Evolutionary conservation across 2,797 vertebrate species (phyloP), one percentile per base, ranked within the genome.

Genomic region (Discoglossus pictus): DNA sequence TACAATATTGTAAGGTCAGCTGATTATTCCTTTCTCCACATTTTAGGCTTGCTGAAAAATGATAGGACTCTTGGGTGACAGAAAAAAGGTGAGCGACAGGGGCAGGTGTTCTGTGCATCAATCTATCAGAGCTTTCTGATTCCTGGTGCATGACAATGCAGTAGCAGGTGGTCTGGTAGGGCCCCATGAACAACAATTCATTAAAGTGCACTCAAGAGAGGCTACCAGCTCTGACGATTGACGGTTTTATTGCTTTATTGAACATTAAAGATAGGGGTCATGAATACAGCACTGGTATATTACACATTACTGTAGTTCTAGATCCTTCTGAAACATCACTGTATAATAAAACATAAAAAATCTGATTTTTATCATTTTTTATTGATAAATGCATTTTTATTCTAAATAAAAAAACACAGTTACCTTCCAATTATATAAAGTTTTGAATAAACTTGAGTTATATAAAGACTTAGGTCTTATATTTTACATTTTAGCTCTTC

Each of bases 51-150:
- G n/a, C 60, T 47, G 60, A 58, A 43, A 63, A 64, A 70, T 43
- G 52, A 64, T 27, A 50, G 42, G 35, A 50, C 51, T 12, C 38
- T 13, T 13, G 40, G 52, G 31, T 56, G 68, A 56, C 24, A 24
- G 51, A 38, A 35, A 42, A 35, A 60, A 64, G 67, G 67, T 63
- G 59, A 70, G 23, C 20, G 25, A 42, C 23, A 21, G 48, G 68
- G 68, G 60, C 68, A 70, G 60, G 23, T 58, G 59, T 70, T 56
- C 42, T 40, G 53, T 70, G 68, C 51, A 63, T 70, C 60, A 55
- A 70, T 70, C 60, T 70, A 52, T 18, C 54, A 21, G 36, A 11
- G 25, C 55, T 34, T 73, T 76, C 27, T 50, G 38, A 35, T 65
- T 24, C 9, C 18, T 54, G 10, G 65, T 56, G 69, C 34, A 18